Percentiles rank a stretch among this genome's conserved stretches.
Conservation (phyloP, 2,797 vertebrate species). For the Peromyscus melanophrys region DNA sequence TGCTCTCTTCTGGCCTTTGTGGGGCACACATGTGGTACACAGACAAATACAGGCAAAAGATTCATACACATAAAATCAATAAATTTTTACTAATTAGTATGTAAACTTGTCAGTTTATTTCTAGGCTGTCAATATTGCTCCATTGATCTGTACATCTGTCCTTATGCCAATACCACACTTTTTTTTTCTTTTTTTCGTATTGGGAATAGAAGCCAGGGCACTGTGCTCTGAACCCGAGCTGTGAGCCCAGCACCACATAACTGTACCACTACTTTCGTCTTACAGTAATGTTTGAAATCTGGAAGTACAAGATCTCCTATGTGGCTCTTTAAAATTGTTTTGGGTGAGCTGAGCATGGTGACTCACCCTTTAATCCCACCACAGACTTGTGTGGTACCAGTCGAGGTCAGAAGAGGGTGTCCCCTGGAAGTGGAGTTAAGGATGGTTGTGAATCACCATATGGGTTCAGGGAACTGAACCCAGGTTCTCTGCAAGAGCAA, state of each 20-base stretch:
- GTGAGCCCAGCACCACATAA: neutral
- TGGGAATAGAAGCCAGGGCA: neutral
- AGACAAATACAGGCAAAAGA: neutral
- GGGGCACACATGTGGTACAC: neutral
- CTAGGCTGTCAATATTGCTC: neutral
- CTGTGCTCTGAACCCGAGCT: neutral
- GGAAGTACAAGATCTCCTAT: neutral
- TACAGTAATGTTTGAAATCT: neutral
- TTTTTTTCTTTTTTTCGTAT: neutral
- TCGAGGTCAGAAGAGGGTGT: neutral
- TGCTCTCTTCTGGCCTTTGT: neutral
- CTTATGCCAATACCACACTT: neutral
- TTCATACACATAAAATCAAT: neutral
- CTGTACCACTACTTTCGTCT: neutral
- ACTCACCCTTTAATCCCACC: no score
- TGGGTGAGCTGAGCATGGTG: neutral
- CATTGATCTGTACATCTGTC: neutral
- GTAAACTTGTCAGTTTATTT: neutral
- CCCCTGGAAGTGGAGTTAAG: neutral
- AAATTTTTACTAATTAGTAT: neutral
- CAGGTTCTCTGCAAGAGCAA: neutral
- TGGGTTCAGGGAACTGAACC: no score
- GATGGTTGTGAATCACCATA: no score
- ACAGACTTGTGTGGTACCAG: neutral
- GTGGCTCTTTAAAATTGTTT: neutral